phyloP scores from a whole-genome alignment of 2,113 vertebrate species.

The Smithornis capensis region DNA sequence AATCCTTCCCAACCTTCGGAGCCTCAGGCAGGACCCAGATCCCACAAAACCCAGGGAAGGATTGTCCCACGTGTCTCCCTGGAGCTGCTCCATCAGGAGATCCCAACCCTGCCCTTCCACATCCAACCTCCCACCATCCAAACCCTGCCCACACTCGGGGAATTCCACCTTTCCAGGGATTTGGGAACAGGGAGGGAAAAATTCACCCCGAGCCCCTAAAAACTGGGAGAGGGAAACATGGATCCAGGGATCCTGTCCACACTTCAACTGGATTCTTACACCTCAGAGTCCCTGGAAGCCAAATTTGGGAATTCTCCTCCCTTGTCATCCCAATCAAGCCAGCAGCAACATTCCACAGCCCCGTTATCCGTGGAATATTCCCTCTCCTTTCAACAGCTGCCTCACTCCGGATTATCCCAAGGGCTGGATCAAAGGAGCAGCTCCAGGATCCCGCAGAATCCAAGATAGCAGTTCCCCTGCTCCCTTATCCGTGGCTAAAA shows the following conservation, averaged over 20 bases:
- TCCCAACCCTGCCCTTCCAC: neutral
- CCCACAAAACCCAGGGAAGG: neutral
- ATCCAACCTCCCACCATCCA: neutral
- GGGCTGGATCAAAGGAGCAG: neutral
- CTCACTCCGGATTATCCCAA: neutral
- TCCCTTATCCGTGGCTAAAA: neutral
- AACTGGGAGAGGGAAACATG: neutral
- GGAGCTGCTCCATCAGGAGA: neutral
- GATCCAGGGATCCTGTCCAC: neutral
- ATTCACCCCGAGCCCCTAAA: neutral
- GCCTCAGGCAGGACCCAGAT: neutral
- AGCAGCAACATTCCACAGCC: neutral
- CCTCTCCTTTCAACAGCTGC: neutral
- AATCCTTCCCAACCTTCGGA: neutral
- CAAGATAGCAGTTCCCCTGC: neutral
- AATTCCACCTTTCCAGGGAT: neutral
- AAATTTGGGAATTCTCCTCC: neutral
- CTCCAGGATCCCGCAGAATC: neutral
- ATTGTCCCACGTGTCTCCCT: accelerated
- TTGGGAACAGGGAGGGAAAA: neutral
- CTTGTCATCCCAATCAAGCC: neutral
- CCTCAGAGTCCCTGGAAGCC: too few species aligned
- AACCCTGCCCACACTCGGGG: accelerated
- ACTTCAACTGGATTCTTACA: neutral
- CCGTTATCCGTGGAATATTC: neutral